phyloP scores from a whole-genome alignment of 2,888 invertebrate genomes.

The Polylopha cassiicola region DNA sequence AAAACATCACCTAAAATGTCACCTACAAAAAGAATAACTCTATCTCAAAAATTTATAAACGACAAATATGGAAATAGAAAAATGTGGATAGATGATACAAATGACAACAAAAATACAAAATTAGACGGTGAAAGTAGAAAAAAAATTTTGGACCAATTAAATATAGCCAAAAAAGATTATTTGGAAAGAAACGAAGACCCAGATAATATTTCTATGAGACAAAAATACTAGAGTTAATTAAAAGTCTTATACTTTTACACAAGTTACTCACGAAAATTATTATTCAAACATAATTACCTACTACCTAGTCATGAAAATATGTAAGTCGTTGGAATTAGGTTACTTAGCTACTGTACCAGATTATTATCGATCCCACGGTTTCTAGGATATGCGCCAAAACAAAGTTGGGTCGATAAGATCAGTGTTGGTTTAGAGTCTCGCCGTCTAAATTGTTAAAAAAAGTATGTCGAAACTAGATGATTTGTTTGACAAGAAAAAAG shows the following conservation, averaged over 20 bases:
- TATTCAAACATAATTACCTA: conserved; percentile 29
- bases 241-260: conserved; percentile 17
- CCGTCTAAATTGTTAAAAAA: conserved; percentile 15
- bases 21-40: conserved; percentile 57
- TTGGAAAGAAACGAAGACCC: conserved; percentile 49
- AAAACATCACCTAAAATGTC: conserved; percentile 62
- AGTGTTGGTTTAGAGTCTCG: conserved; percentile 19
- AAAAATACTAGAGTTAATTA: conserved; percentile 37
- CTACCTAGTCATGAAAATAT: conserved; percentile 47
- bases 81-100: conserved; percentile 64
- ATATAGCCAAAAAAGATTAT: conserved; percentile 54
- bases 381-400: conserved; percentile 36
- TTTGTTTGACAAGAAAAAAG: conserved; percentile 89
- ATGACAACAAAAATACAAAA: conserved; percentile 53
- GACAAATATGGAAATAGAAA: conserved; percentile 73
- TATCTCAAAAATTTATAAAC: conserved; percentile 73
- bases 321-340: conserved; percentile 51
- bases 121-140: conserved; percentile 59
- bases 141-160: conserved; percentile 57
- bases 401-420: conserved; percentile 53
- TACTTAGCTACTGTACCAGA: conserved; percentile 32
- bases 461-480: conserved; percentile 86
- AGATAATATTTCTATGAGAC: conserved; percentile 43
- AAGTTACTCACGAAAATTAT: conserved; percentile 11
- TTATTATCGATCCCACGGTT: conserved; percentile 57